phyloP scores from a whole-genome alignment of 2,113 vertebrate genomes.

The Charina bottae region DNA sequence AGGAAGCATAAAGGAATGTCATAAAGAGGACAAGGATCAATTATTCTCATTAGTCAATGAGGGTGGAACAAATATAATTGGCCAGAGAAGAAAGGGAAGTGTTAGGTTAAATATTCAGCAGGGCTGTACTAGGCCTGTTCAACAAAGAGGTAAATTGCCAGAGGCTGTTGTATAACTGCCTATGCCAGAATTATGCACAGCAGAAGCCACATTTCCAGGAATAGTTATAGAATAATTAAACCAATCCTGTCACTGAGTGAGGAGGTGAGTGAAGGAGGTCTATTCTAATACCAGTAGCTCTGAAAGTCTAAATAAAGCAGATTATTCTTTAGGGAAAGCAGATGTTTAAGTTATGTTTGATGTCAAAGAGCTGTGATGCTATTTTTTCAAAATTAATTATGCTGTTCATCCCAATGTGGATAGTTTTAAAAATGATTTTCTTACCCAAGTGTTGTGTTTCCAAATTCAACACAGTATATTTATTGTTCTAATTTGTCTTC shows the following conservation, averaged over 20 bases:
- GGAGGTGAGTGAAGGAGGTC: slow-evolving; percentile 55
- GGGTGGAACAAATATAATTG: slow-evolving; percentile 69
- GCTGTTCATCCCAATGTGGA: background rate
- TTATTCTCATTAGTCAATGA: slow-evolving; percentile 73
- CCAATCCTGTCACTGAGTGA: slow-evolving; percentile 63
- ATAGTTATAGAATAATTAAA: slow-evolving; percentile 74
- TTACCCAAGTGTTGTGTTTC: slow-evolving; percentile 36
- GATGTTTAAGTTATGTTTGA: background rate
- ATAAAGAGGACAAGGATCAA: slow-evolving; percentile 69
- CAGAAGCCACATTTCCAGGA: slow-evolving; percentile 66
- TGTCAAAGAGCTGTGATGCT: background rate
- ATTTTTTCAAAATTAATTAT: background rate
- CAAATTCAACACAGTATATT: slow-evolving; percentile 47
- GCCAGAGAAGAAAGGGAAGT: slow-evolving; percentile 67
- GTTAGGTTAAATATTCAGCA: slow-evolving; percentile 73
- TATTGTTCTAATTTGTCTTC: slow-evolving; percentile 34
- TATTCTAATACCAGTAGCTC: slow-evolving; percentile 41
- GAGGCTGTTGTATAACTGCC: slow-evolving; percentile 56
- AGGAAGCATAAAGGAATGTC: slow-evolving; percentile 64
- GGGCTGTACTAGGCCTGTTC: slow-evolving; percentile 65
- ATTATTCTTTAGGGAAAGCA: background rate
- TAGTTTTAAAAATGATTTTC: slow-evolving; percentile 48
- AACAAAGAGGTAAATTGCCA: slow-evolving; percentile 62
- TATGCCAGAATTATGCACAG: slow-evolving; percentile 54
- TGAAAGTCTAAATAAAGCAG: background rate